These are phyloP conservation scores for Eleginops maclovinus DNA, from an alignment of 2,113 vertebrate species.

Conservation along the genomic window DNA sequence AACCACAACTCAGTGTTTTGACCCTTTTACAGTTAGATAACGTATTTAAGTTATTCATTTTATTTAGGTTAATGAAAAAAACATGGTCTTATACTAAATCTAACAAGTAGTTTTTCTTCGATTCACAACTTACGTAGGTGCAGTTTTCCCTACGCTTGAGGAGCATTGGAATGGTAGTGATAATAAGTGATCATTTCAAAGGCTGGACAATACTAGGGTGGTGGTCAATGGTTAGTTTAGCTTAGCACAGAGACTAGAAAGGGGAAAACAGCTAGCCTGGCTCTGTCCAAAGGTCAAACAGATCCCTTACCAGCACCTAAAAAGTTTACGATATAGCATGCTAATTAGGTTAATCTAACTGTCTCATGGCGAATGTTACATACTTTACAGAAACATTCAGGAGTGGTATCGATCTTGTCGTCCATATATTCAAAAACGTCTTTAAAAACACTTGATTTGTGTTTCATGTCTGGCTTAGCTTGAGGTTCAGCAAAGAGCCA, in stretches of 20 bases:
- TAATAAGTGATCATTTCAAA: no score
- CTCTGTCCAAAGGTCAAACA: not conserved
- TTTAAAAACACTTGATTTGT: not conserved
- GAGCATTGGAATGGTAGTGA: no score
- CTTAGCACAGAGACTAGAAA: not conserved
- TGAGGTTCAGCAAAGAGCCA: constrained; percentile 16
- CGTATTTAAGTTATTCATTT: no score
- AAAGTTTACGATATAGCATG: not conserved
- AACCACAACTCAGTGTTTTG: no score
- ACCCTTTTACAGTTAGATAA: no score
- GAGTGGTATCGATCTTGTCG: not conserved
- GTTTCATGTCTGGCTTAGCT: constrained; percentile 30
- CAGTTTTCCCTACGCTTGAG: no score
- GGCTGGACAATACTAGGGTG: no score
- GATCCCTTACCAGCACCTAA: not conserved
- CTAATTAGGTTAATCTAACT: not conserved
- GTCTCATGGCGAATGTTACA: not conserved
- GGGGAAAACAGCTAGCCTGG: not conserved
- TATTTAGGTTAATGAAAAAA: no score
- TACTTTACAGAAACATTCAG: not conserved
- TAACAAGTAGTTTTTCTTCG: no score
- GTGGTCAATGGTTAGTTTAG: not conserved
- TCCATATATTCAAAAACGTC: not conserved
- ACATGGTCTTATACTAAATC: no score
- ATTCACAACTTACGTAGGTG: no score